A percentile compares a stretch with the other conserved stretches of the same genome.
These are phyloP conservation scores for Corythaeola cristata DNA, from an alignment of 2,113 vertebrate genomes.

Conservation along the genomic window DNA sequence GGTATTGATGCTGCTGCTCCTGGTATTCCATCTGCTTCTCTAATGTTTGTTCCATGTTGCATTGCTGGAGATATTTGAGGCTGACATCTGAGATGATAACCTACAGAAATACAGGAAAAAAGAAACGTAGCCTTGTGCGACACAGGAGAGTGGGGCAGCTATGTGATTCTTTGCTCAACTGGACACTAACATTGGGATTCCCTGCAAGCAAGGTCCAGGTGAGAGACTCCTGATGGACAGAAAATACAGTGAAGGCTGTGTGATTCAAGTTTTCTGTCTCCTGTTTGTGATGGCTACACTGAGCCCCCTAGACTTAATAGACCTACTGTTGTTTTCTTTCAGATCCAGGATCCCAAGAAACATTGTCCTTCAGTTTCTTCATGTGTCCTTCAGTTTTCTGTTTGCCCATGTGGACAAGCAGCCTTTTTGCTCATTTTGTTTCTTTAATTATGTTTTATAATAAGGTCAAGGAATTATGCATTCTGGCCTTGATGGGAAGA, in stretches of 20 bases:
- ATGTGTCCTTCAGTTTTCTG: conserved; percentile 4
- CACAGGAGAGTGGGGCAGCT: not conserved
- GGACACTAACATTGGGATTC: not conserved
- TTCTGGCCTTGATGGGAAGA: conserved; percentile 35
- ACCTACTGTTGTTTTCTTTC: not conserved
- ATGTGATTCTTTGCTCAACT: not conserved
- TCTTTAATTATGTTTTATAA: conserved; percentile 45
- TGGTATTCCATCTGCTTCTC: not conserved
- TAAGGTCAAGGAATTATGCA: conserved; percentile 47
- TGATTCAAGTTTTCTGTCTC: not conserved
- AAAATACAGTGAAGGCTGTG: not conserved
- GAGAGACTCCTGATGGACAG: not conserved
- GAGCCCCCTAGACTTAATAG: not conserved
- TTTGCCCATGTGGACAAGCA: conserved; percentile 10
- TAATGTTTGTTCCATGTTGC: not conserved
- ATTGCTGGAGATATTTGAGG: not conserved
- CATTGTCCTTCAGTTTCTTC: not conserved
- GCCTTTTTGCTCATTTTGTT: not conserved
- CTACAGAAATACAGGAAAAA: not conserved
- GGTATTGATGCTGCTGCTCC: not conserved
- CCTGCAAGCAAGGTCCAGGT: not conserved
- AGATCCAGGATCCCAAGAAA: not conserved
- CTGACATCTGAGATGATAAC: not conserved
- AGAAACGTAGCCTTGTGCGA: not conserved
- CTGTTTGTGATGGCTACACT: accelerated